Evolutionary conservation across 1,140 invertebrate species (phyloP), one percentile per base, ranked within the genome.

Genomic region (Mactra quadrangularis): DNA sequence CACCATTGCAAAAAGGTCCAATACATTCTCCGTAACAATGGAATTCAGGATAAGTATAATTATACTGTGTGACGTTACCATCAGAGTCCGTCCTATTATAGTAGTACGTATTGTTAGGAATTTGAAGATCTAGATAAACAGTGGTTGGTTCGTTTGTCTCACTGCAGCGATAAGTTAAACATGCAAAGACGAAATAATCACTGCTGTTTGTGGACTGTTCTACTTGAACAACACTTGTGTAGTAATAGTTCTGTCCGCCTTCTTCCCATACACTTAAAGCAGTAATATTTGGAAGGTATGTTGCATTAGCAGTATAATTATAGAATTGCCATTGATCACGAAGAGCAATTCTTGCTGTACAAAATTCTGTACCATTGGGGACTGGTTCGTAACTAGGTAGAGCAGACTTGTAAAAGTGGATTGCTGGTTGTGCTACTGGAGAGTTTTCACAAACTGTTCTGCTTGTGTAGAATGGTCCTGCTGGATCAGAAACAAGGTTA

Each of bases 131-230:
- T 4, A 74, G 31, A 11, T 38, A 59, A 38, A 74, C 71, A 27
- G 71, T 57, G 22, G 71, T 74, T 19, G 19, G 13, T 35, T 74
- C 71, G 22, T 27, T 50, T 35, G 7, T 33, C 25, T 38, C 9
- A 59, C 71, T 74, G 22, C 71, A 74, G 3, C 71, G 52, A 53
- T 74, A 74, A 6, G 35, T 55, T 11, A 74, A 22, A 59, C 71
- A 74, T 25, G 41, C 27, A 15, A 45, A 41, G 19, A 74, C n/a
- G 22, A 57, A 55, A 1, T 19, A 13, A 3, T 53, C 47, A 22
- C 41, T 41, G 15, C 31, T 38, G 31, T 31, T n/a, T 7, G 71
- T 41, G 27, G 66, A 50, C 1, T 31, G 3, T 53, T 52, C 1
- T 33, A 59, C 27, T 22, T 38, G 35, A 6, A 38, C 52, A n/a